A percentile compares a stretch with the other conserved stretches of the same genome.
phyloP scores from a whole-genome alignment of 2,888 invertebrate genomes.

The Brachylomia viminalis region DNA sequence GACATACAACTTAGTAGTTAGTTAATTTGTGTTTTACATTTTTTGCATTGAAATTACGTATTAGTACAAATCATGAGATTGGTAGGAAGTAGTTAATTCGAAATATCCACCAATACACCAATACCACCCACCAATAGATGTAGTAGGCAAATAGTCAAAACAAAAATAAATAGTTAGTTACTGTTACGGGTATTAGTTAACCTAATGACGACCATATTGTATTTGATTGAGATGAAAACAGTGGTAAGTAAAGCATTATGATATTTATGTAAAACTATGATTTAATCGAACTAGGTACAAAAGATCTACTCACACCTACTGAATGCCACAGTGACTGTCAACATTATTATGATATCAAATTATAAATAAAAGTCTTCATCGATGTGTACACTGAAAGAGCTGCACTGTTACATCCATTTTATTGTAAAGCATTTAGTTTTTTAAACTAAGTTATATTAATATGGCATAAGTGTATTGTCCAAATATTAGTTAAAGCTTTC shows the following conservation, averaged over 20 bases:
- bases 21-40: conserved; percentile 5
- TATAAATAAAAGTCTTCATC: conserved; percentile 65
- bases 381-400: conserved; percentile 59
- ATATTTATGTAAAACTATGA: conserved; percentile 14
- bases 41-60: conserved; percentile 15
- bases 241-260: conserved; percentile 7
- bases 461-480: conserved; percentile 82
- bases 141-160: not conserved
- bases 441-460: conserved; percentile 75
- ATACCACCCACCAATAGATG: too few species aligned
- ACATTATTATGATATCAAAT: conserved; percentile 73
- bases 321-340: conserved; percentile 60
- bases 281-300: conserved; percentile 36
- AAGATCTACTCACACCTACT: conserved; percentile 46
- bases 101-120: not conserved
- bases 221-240: conserved; percentile 3
- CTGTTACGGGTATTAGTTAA: conserved; percentile 37
- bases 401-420: conserved; percentile 56
- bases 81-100: not conserved
- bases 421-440: conserved; percentile 66
- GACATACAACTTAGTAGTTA: conserved; percentile 18
- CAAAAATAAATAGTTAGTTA: not conserved
- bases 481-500: conserved; percentile 86
- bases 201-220: conserved; percentile 18
- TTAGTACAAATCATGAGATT: conserved; percentile 3